Conservation (phyloP, 2,113 vertebrate species). For the Daphoenositta chrysoptera region DNA sequence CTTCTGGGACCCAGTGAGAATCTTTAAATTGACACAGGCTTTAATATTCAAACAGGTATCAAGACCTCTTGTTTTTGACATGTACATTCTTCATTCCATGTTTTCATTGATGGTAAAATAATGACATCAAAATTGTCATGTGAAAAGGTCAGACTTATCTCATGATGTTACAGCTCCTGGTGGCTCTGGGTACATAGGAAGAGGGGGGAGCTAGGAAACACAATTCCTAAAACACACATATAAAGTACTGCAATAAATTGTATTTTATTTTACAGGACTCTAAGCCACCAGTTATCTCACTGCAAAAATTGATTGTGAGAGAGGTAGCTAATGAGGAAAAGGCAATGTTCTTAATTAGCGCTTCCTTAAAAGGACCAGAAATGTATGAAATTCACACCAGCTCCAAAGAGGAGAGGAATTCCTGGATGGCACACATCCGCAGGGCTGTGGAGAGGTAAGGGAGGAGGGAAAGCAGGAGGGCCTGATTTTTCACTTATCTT, state of each 20-base stretch:
- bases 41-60: background rate
- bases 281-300: conserved; percentile 89
- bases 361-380: conserved; percentile 89
- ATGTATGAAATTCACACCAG: conserved; percentile 96
- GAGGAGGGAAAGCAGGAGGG: background rate
- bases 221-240: background rate
- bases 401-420: conserved; percentile 91
- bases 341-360: conserved; percentile 97
- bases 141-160: background rate
- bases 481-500: background rate
- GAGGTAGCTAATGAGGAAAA: conserved; percentile 96
- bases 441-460: conserved; percentile 89
- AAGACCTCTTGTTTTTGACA: background rate
- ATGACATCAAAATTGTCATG: background rate
- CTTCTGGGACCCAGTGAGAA: background rate
- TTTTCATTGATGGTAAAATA: background rate
- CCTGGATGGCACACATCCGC: conserved; percentile 90
- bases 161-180: background rate
- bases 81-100: background rate
- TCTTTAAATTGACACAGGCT: background rate
- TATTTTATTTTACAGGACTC: conserved; percentile 78
- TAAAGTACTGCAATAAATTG: background rate
- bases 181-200: background rate
- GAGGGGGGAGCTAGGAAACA: background rate
- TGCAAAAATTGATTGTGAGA: conserved; percentile 94